A percentile compares a stretch with the other conserved stretches of the same genome.
phyloP scores from a whole-genome alignment of 2,113 vertebrate species.

The Antechinus stuartii region DNA sequence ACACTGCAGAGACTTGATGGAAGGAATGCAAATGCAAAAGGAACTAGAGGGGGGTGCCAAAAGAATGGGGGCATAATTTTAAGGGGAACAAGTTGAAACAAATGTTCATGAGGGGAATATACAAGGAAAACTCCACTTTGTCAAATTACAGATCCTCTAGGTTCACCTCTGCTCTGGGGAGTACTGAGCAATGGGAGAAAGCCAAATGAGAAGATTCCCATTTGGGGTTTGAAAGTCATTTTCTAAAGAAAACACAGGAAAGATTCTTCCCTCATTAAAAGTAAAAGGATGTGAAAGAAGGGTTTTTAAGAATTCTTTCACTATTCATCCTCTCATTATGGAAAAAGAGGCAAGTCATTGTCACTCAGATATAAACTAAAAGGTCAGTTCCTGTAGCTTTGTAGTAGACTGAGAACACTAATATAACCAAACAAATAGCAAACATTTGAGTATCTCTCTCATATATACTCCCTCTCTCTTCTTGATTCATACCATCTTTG shows the following conservation, averaged over 20 bases:
- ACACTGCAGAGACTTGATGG: background rate
- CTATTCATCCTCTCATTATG: constrained; percentile 44
- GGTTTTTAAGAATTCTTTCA: constrained; percentile 34
- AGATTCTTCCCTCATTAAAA: constrained; percentile 57
- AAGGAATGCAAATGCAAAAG: fast-evolving
- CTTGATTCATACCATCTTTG: background rate
- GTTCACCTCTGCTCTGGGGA: background rate
- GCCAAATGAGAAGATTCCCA: background rate
- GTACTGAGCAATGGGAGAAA: background rate
- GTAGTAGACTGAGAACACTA: background rate
- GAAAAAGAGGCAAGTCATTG: constrained; percentile 21
- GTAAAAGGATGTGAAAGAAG: background rate
- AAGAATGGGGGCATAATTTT: background rate
- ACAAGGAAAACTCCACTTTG: background rate
- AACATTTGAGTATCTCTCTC: fast-evolving
- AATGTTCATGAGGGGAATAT: fast-evolving
- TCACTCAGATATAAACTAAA: constrained; percentile 58
- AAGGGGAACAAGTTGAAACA: background rate
- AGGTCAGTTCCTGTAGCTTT: constrained; percentile 52
- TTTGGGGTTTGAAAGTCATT: constrained; percentile 46
- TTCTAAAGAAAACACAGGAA: constrained; percentile 35
- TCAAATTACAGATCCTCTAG: background rate
- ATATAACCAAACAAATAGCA: fast-evolving
- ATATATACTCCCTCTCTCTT: fast-evolving
- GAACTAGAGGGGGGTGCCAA: background rate